These are phyloP conservation scores for Euthynnus affinis DNA, from an alignment of 2,797 vertebrate species.

Conservation along the genomic window DNA sequence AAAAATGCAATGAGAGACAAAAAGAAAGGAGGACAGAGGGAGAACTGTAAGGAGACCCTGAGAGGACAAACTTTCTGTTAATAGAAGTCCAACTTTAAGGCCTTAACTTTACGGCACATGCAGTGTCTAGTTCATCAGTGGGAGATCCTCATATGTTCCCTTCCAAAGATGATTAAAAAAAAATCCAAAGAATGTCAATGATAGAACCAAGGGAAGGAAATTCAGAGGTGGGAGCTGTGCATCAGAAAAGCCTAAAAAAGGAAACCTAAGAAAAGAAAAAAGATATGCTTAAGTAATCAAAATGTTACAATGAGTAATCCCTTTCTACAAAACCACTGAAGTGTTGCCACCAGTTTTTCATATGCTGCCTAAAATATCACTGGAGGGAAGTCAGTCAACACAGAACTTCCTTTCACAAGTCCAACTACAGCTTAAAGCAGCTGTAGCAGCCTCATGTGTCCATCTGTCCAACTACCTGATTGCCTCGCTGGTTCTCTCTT, in stretches of 20 bases:
- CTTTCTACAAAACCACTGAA: neutral
- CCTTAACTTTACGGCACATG: neutral
- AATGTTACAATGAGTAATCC: constrained; percentile 27
- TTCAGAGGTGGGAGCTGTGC: neutral
- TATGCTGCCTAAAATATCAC: constrained; percentile 47
- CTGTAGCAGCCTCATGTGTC: constrained; percentile 35
- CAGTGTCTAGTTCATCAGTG: constrained; percentile 1
- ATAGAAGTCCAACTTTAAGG: neutral
- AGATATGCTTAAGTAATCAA: constrained; percentile 21
- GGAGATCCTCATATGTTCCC: neutral
- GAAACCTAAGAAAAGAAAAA: neutral
- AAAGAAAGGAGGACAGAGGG: neutral
- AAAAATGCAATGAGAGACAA: constrained; percentile 18
- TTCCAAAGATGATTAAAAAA: neutral
- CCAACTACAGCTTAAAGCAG: constrained; percentile 30
- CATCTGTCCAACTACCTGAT: constrained; percentile 12
- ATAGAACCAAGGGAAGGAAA: neutral
- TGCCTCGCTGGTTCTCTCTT: constrained; percentile 20
- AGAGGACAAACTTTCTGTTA: constrained; percentile 8
- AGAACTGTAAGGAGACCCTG: constrained; percentile 11
- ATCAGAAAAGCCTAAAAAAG: neutral
- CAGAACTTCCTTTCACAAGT: constrained; percentile 54
- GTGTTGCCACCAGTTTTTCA: constrained; percentile 18
- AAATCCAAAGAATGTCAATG: neutral
- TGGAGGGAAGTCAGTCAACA: constrained; percentile 34